Conservation (phyloP, 2,888 invertebrate species). For the Rhodophaea formosa region DNA sequence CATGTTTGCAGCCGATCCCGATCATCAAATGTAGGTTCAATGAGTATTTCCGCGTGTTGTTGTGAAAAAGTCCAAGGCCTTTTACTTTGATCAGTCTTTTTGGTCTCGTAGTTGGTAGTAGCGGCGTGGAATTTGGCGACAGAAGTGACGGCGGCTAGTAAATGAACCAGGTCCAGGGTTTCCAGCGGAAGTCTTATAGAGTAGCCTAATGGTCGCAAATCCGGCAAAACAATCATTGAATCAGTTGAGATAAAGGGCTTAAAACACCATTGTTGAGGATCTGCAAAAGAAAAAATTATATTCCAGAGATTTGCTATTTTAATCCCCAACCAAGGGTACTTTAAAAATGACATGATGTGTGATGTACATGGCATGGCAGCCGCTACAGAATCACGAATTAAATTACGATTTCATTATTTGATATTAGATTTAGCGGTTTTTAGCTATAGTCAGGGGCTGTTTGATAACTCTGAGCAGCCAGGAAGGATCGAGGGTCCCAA, state of each 20-base stretch:
- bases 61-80: constrained; percentile 41
- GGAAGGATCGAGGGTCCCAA: too few species aligned
- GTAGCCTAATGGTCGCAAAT: constrained; percentile 55
- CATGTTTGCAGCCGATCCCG: constrained; percentile 51
- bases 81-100: constrained; percentile 29
- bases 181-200: constrained; percentile 33
- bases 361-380: too few species aligned
- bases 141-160: constrained; percentile 38
- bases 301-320: too few species aligned
- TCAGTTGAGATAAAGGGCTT: constrained; percentile 53
- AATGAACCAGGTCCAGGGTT: constrained; percentile 49
- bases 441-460: too few species aligned
- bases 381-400: too few species aligned
- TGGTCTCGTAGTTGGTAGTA: constrained; percentile 52
- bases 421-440: too few species aligned
- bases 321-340: too few species aligned
- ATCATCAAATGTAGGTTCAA: constrained; percentile 50
- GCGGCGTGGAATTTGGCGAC: constrained; percentile 65
- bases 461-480: too few species aligned
- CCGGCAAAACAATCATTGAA: constrained; percentile 59
- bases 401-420: too few species aligned
- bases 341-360: too few species aligned
- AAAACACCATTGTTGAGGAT: constrained; percentile 49
- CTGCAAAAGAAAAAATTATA: constrained; percentile 41
- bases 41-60: constrained; percentile 40